A percentile compares a stretch with the other conserved stretches of the same genome.
Conservation (phyloP, 2,888 invertebrate genomes). For the Darwinula stevensoni region DNA sequence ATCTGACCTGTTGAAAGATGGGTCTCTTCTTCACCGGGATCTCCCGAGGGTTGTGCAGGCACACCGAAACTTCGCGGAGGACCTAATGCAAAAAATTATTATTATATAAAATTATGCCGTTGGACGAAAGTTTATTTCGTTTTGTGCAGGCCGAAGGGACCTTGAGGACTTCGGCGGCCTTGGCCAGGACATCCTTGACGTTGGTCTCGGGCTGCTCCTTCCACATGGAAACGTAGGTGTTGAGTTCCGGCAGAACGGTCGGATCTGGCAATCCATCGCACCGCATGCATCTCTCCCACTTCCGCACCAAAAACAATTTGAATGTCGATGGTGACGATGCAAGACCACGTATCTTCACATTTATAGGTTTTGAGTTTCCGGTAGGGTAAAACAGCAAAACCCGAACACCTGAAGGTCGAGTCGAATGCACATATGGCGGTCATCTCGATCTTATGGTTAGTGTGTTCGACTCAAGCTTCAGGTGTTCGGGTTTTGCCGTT, state of each 20-base stretch:
- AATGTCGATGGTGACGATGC: too few species aligned
- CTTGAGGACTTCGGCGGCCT: not conserved
- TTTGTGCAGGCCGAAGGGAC: not conserved
- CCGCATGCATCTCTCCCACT: not conserved
- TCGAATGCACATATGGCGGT: too few species aligned
- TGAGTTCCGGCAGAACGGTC: not conserved
- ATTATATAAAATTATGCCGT: not conserved
- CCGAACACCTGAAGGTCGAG: too few species aligned
- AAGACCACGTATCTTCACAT: too few species aligned
- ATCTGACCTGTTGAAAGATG: not conserved
- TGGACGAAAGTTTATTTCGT: too few species aligned
- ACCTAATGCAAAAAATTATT: not conserved
- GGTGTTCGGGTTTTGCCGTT: too few species aligned
- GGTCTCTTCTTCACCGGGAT: not conserved
- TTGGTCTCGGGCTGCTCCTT: not conserved
- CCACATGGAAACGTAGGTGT: not conserved
- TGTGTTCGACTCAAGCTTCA: too few species aligned
- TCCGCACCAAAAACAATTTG: too few species aligned
- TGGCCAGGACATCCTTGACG: not conserved
- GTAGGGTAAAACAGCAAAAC: too few species aligned
- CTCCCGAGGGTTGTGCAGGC: not conserved
- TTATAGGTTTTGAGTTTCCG: too few species aligned
- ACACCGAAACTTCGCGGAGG: not conserved
- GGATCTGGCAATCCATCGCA: conserved; percentile 1
- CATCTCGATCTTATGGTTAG: too few species aligned